phyloP scores from a whole-genome alignment of 2,113 vertebrate species.

The Numenius arquata region DNA sequence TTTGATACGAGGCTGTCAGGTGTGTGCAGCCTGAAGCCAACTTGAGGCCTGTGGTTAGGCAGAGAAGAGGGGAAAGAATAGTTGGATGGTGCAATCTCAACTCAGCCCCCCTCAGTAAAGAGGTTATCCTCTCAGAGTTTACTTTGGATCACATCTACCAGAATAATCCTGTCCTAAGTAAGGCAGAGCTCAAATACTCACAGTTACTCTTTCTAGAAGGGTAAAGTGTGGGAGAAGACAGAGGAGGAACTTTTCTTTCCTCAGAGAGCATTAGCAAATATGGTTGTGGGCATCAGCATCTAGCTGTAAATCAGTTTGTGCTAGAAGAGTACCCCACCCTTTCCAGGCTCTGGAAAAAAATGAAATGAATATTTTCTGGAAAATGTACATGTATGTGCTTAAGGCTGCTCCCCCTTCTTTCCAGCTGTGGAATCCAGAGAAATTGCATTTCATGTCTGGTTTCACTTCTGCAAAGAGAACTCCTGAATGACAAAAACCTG shows the following conservation, averaged over 20 bases:
- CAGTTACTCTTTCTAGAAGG: not conserved
- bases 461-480: not conserved
- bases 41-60: not conserved
- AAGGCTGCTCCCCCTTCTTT: not conserved
- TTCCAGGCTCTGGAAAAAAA: not conserved
- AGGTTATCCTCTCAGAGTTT: not conserved
- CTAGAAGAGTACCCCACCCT: not conserved
- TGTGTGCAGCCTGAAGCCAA: not conserved
- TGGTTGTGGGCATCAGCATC: not conserved
- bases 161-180: not conserved
- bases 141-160: not conserved
- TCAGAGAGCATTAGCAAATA: not conserved
- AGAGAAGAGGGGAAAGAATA: not conserved
- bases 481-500: not conserved
- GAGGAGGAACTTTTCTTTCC: not conserved
- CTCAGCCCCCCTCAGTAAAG: not conserved
- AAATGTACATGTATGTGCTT: fast-evolving
- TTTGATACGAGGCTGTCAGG: not conserved
- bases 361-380: not conserved
- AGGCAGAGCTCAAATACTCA: not conserved
- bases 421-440: not conserved
- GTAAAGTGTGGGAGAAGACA: not conserved
- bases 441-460: not conserved
- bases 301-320: not conserved
- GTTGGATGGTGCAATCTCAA: not conserved